These are phyloP conservation scores for Synodontis membranacea DNA, from an alignment of 2,113 vertebrate species.

Conservation along the genomic window DNA sequence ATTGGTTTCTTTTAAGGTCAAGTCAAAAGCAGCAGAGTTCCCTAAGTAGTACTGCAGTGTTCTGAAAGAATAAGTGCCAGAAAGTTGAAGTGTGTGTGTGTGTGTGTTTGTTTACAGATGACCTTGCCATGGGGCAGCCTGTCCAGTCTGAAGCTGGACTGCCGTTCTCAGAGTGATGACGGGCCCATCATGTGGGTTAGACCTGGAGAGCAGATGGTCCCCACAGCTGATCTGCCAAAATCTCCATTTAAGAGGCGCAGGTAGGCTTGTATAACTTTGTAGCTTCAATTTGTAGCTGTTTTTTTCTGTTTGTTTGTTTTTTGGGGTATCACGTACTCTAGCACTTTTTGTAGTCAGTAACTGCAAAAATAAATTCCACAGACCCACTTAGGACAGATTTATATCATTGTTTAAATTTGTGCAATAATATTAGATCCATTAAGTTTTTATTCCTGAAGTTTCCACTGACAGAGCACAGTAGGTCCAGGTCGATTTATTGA, in stretches of 20 bases:
- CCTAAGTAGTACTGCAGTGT: neutral
- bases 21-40: neutral
- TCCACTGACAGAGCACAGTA: neutral
- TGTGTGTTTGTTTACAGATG: slow-evolving; percentile 74
- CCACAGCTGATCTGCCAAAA: slow-evolving; percentile 97
- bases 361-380: neutral
- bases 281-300: neutral
- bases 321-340: no score
- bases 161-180: slow-evolving; percentile 94
- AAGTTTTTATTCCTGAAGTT: neutral
- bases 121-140: slow-evolving; percentile 95
- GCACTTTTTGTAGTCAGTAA: neutral
- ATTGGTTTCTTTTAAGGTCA: neutral
- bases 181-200: slow-evolving; percentile 99
- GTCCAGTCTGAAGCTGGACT: slow-evolving; percentile 90
- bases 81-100: slow-evolving; percentile 6
- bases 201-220: slow-evolving; percentile 97
- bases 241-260: slow-evolving; percentile 96
- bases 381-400: neutral
- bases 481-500: neutral
- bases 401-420: neutral
- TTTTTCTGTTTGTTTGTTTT: neutral
- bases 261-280: slow-evolving; percentile 62
- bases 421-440: neutral
- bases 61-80: neutral